Percentiles rank a stretch among this genome's conserved stretches.
These are phyloP conservation scores for Rhinolophus sinicus DNA, from an alignment of 2,113 vertebrate species.

Conservation along the genomic window DNA sequence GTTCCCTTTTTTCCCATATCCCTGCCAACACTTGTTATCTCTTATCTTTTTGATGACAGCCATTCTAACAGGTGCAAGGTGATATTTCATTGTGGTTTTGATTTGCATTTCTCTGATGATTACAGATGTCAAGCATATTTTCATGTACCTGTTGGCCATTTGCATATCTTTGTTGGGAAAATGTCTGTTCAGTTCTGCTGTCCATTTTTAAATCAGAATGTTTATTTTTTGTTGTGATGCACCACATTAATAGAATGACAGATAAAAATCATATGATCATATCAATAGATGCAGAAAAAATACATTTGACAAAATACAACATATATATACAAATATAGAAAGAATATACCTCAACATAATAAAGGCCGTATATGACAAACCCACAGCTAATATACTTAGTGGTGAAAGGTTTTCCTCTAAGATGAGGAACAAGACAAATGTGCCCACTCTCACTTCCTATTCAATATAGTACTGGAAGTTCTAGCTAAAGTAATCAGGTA, in stretches of 20 bases:
- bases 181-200: neutral
- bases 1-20: neutral
- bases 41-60: neutral
- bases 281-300: neutral
- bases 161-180: neutral
- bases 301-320: neutral
- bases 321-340: neutral
- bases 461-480: neutral
- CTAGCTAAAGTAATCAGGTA: neutral
- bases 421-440: neutral
- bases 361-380: neutral
- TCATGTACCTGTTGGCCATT: neutral
- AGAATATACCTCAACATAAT: neutral
- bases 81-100: neutral
- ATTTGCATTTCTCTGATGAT: neutral
- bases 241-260: neutral
- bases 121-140: neutral
- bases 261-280: constrained; percentile 11
- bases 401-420: neutral
- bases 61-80: neutral
- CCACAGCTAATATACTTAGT: neutral
- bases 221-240: neutral
- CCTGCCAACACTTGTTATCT: neutral
- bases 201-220: neutral
- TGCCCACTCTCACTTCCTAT: neutral